phyloP scores from a whole-genome alignment of 1,140 invertebrate species.

The Aphaenogaster rudis region DNA sequence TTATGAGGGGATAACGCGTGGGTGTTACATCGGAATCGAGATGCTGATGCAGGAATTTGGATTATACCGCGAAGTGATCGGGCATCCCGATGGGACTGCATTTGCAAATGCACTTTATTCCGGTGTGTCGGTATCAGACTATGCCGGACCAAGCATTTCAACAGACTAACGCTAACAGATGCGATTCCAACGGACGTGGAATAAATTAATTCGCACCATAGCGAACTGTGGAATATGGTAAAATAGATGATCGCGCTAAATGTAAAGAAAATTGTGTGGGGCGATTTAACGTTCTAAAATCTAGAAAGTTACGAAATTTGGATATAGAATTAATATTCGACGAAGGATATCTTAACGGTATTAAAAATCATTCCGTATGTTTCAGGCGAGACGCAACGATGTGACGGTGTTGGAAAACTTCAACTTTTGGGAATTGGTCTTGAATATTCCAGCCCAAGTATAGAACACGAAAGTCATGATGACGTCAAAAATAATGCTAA shows the following conservation, averaged over 20 bases:
- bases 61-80: conserved; percentile 44
- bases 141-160: background rate
- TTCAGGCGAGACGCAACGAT: background rate
- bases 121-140: background rate
- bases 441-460: background rate
- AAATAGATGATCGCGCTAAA: background rate
- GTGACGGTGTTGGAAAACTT: background rate
- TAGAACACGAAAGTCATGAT: no score
- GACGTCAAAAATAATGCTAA: no score
- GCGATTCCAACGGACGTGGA: background rate
- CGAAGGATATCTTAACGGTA: background rate
- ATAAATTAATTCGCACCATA: conserved; percentile 13
- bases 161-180: background rate
- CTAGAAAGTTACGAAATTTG: background rate
- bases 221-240: background rate
- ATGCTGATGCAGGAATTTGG: conserved; percentile 56
- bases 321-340: background rate
- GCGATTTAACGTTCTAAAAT: background rate
- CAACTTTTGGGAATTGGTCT: background rate
- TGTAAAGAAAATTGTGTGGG: background rate
- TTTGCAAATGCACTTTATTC: conserved; percentile 51
- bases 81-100: conserved; percentile 27
- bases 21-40: conserved; percentile 49
- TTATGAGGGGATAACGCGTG: conserved; percentile 55
- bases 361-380: background rate